A percentile compares a stretch with the other conserved stretches of the same genome.
Evolutionary conservation across 2,888 invertebrate species (phyloP).

Genomic region (Zele albiditarsus): DNA sequence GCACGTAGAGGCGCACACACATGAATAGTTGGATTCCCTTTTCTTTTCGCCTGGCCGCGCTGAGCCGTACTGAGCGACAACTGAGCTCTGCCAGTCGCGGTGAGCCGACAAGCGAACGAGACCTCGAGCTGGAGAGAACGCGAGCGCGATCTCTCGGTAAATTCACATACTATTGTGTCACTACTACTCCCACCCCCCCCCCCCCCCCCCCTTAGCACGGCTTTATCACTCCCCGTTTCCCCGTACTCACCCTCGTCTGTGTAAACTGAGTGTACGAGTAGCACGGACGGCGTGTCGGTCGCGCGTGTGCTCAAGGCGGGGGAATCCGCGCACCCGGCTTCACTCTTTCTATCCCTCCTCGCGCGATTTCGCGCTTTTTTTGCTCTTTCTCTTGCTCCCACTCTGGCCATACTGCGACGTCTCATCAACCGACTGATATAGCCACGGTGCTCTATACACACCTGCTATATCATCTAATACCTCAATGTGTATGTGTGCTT

Average conservation of each 20-base stretch:
- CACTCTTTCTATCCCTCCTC: conserved; percentile 1
- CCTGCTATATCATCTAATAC: background rate
- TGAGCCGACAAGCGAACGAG: conserved; percentile 65
- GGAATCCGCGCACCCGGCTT: conserved; percentile 4
- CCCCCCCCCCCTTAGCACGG: conserved; percentile 68
- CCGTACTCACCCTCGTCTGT: conserved; percentile 70
- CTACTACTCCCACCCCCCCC: conserved; percentile 73
- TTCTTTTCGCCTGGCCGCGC: conserved; percentile 70
- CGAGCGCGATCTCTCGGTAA: conserved; percentile 76
- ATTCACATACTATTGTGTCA: conserved; percentile 64
- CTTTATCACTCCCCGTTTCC: conserved; percentile 50
- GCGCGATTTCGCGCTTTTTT: background rate
- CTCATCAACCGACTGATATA: background rate
- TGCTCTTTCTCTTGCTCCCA: background rate
- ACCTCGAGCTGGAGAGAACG: conserved; percentile 68
- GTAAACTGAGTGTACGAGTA: conserved; percentile 50
- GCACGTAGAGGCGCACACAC: conserved; percentile 54
- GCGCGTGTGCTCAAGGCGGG: conserved; percentile 21
- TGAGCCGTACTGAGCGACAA: conserved; percentile 74
- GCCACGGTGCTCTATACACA: background rate
- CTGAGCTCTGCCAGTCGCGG: conserved; percentile 75
- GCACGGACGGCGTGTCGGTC: conserved; percentile 15
- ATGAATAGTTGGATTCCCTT: conserved; percentile 60
- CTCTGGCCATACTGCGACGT: background rate
- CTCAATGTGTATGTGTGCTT: background rate